These are phyloP conservation scores for Caretta caretta DNA, from an alignment of 2,113 vertebrate species.

Conservation along the genomic window DNA sequence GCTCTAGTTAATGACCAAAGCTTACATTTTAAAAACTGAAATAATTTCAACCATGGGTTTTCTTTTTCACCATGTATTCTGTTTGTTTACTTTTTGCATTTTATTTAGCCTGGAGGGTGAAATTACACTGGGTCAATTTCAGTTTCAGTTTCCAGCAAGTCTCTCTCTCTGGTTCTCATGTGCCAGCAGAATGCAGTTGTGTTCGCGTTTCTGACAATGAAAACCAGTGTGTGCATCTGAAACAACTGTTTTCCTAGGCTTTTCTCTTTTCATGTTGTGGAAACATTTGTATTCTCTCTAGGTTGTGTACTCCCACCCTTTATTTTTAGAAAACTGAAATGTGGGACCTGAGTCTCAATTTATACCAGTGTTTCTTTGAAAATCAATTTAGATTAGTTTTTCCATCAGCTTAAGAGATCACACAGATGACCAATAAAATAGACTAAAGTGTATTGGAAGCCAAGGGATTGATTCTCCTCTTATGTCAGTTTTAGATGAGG, in stretches of 20 bases:
- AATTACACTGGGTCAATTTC: neutral
- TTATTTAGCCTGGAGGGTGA: neutral
- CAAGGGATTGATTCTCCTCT: neutral
- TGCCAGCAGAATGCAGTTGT: neutral
- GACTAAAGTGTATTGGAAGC: neutral
- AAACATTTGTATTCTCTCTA: neutral
- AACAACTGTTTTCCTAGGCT: neutral
- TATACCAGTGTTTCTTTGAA: neutral
- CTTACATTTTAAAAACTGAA: neutral
- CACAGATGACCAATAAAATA: neutral
- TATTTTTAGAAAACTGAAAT: neutral
- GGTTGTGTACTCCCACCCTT: neutral
- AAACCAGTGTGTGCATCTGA: neutral
- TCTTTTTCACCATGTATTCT: neutral
- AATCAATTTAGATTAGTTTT: neutral
- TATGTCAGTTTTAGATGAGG: neutral
- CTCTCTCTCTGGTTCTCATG: neutral
- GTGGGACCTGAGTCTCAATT: neutral
- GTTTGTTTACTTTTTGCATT: neutral
- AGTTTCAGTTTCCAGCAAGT: neutral
- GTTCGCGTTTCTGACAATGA: neutral
- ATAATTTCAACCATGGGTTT: neutral
- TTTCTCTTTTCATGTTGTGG: neutral
- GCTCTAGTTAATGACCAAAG: neutral
- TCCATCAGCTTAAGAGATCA: neutral